A percentile compares a stretch with the other conserved stretches of the same genome.
phyloP scores from a whole-genome alignment of 2,888 invertebrate genomes.

The Nemoura dubitans region DNA sequence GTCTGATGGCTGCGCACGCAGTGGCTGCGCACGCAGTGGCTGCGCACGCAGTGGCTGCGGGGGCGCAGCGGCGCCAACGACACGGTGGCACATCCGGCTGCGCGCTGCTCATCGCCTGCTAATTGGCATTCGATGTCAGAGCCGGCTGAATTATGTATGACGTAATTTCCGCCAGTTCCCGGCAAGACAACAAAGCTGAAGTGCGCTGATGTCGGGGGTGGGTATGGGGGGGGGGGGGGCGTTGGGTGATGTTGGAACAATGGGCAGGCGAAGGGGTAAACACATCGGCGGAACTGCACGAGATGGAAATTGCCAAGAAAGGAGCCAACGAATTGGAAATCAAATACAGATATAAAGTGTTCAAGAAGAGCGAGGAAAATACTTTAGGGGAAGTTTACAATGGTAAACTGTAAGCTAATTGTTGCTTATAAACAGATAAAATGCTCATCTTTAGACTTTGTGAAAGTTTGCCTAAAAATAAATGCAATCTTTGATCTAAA shows the following conservation, averaged over 20 bases:
- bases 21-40: too few species aligned
- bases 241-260: constrained; percentile 13
- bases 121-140: constrained; percentile 50
- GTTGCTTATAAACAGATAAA: constrained; percentile 28
- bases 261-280: neutral
- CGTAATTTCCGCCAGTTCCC: constrained; percentile 38
- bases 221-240: neutral
- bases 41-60: too few species aligned
- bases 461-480: neutral
- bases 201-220: neutral
- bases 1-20: too few species aligned
- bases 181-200: constrained; percentile 30
- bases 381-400: neutral
- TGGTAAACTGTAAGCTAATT: neutral
- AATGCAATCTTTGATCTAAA: constrained; percentile 23
- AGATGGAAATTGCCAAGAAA: constrained; percentile 14
- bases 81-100: neutral
- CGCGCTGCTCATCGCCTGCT: constrained; percentile 15
- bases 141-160: constrained; percentile 48
- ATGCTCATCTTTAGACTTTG: neutral
- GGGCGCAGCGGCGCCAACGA: too few species aligned
- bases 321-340: constrained; percentile 39
- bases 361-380: neutral
- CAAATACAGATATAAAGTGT: neutral
- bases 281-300: neutral